Base-by-base conservation (phyloP, 2,797 vertebrate species). In the Champsocephalus esox region DNA sequence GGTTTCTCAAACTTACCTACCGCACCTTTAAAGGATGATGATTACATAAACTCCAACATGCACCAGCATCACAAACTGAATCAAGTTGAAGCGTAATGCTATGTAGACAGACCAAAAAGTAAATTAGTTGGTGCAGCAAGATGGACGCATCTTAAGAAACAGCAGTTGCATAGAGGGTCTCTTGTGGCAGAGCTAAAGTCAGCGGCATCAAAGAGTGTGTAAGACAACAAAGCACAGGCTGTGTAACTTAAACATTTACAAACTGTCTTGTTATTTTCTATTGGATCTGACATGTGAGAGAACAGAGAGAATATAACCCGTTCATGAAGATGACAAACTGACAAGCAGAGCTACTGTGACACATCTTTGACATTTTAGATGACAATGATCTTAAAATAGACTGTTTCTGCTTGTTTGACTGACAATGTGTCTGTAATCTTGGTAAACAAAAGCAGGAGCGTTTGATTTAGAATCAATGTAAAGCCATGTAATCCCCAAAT, bases 341-440 rank as follows among this genome's bases (percentile, higher is more conserved):
- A 77, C 55, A 56, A 62, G 62, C 2, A 11, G 56, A 24, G 55
- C 32, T 19, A 46, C 34, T 41, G 58, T 9, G 1, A 52, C 54
- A 56, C 62, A 65, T 49, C 45, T 51, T 0, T 38, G 48, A 3
- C 65, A 45, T 59, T 75, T 82, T 58, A 48, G 49, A 51, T 62
- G 50, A 51, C 58, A 51, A 4, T 48, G 41, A 68, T 72, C 58
- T 62, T 64, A 63, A 81, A 89, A 76, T 75, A 79, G 65, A 62
- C 12, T 12, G 49, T 57, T 65, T 50, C 45, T 44, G 48, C 14
- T 32, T 73, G 64, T 65, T 75, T 28, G 12, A 13, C 52, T 32
- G 59, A 68, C 32, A 28, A 9, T 28, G 51, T 75, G 71, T 77
- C 69, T 73, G 58, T 67, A 64, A 64, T 83, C 14, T 66, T 63